These are phyloP conservation scores for Cololabis saira DNA, from an alignment of 2,113 vertebrate species.

Conservation along the genomic window DNA sequence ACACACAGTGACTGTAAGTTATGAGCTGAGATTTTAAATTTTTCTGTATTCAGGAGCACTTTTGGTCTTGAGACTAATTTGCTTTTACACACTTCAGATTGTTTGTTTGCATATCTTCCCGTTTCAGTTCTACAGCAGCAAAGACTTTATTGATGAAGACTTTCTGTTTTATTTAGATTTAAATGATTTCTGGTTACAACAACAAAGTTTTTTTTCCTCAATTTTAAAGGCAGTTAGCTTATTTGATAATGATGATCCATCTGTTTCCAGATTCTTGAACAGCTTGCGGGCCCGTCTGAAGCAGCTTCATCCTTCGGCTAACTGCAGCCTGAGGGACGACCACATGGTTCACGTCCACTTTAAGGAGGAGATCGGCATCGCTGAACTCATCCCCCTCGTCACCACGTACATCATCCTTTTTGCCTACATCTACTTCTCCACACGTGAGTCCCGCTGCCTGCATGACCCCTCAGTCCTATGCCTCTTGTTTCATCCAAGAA, in stretches of 20 bases:
- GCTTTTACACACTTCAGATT: too few relatives aligned
- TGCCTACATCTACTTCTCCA: constrained; percentile 99
- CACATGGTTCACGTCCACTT: constrained; percentile 95
- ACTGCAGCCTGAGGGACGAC: constrained; percentile 92
- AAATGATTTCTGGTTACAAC: too few relatives aligned
- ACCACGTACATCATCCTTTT: constrained; percentile 99
- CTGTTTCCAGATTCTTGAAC: constrained; percentile 85
- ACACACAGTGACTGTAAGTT: too few relatives aligned
- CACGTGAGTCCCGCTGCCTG: constrained; percentile 82
- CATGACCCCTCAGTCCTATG: not conserved
- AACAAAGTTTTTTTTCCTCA: too few relatives aligned
- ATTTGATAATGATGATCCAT: not conserved
- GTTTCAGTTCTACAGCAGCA: too few relatives aligned
- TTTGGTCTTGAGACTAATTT: too few relatives aligned
- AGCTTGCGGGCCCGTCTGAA: constrained; percentile 91
- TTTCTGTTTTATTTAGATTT: too few relatives aligned
- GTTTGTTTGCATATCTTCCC: too few relatives aligned
- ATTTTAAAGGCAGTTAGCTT: too few relatives aligned
- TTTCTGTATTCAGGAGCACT: too few relatives aligned
- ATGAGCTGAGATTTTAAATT: too few relatives aligned
- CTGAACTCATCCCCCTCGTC: constrained; percentile 95
- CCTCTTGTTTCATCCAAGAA: not conserved
- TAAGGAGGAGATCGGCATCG: constrained; percentile 96
- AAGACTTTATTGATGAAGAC: too few relatives aligned
- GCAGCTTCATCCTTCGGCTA: constrained; percentile 91